Evolutionary conservation across 2,888 invertebrate species (phyloP), one percentile per base, ranked within the genome.

Genomic region (Rhorus exstirpatorius): DNA sequence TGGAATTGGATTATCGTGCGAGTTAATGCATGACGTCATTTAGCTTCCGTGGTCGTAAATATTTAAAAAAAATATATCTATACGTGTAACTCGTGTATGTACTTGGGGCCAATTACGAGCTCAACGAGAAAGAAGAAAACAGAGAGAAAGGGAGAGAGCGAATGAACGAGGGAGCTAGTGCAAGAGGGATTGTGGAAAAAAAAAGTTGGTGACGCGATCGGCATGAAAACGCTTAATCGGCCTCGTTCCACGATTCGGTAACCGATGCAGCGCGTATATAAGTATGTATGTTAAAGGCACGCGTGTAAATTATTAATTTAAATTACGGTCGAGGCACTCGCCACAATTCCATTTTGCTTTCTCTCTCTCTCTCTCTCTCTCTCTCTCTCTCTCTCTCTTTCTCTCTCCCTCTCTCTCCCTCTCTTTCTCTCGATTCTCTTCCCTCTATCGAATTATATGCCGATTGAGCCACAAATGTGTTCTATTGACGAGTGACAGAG

Each of bases 231-330:
- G 78, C 82, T 82, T 83, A 80, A 83, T 82, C 82, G 85, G 70
- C 83, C 85, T 83, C 85, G 82, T 83, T 84, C 71, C 81, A 41
- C 84, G 77, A 83, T 83, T 81, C 83, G 77, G 76, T 74, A 81
- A 75, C 75, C 53, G 63, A 65, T 35, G 41, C 35, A 12, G 63
- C 3, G 55, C 21, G 55, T 75, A 55, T 55, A 46, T 71, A 81
- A 0, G 55, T 14, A 44, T 75, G 44, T 55, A 46, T 71, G 79
- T 80, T 76, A 83, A 63, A 68, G 81, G 79, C 79, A 81, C 85
- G 83, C 84, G 84, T 79, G 85, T 85, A 83, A 86, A 84, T 85
- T 86, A 86, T 85, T 86, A 86, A 86, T 86, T 86, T 84, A 81
- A 83, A 85, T 83, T 83, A 75, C 76, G 77, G 77, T 78, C 74